These are phyloP conservation scores for Ptychodera flava DNA, from an alignment of 35 echinoderm and acorn worm species.

Conservation along the genomic window DNA sequence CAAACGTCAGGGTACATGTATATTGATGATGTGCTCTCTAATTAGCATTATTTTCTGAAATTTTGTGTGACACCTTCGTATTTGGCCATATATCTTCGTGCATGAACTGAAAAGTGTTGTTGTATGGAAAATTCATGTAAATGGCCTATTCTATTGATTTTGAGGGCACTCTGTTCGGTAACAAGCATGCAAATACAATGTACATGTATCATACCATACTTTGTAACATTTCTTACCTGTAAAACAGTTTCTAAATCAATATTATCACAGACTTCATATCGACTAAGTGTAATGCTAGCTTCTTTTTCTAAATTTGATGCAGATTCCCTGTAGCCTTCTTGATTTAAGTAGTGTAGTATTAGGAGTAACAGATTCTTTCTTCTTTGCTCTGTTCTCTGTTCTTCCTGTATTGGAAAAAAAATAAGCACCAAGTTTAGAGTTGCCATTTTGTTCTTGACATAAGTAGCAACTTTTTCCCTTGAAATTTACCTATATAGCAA, in stretches of 20 bases:
- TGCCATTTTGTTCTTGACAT: background rate
- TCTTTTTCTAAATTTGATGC: slow-evolving; percentile 85
- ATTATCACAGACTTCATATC: slow-evolving; percentile 99
- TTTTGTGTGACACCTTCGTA: too few relatives aligned
- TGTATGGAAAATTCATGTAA: too few relatives aligned
- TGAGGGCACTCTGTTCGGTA: too few relatives aligned
- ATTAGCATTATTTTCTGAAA: too few relatives aligned
- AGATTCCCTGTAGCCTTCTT: slow-evolving; percentile 91
- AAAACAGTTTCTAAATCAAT: slow-evolving; percentile 94
- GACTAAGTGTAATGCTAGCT: slow-evolving; percentile 82
- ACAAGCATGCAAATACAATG: too few relatives aligned
- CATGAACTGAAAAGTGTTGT: too few relatives aligned
- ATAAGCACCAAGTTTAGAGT: background rate
- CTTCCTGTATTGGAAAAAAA: slow-evolving; percentile 70
- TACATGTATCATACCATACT: too few relatives aligned
- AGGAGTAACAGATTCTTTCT: slow-evolving; percentile 86
- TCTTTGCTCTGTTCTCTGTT: slow-evolving; percentile 81
- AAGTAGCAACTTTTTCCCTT: background rate
- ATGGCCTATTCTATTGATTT: too few relatives aligned
- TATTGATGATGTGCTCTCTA: too few relatives aligned
- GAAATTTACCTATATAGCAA: background rate
- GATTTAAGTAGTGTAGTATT: slow-evolving; percentile 81
- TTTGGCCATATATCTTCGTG: too few relatives aligned
- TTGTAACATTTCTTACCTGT: slow-evolving; percentile 78
- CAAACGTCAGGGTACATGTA: too few relatives aligned